Evolutionary conservation across 53 echinoderm and acorn worm species (phyloP).

Genomic region (Holothuria leucospilota): DNA sequence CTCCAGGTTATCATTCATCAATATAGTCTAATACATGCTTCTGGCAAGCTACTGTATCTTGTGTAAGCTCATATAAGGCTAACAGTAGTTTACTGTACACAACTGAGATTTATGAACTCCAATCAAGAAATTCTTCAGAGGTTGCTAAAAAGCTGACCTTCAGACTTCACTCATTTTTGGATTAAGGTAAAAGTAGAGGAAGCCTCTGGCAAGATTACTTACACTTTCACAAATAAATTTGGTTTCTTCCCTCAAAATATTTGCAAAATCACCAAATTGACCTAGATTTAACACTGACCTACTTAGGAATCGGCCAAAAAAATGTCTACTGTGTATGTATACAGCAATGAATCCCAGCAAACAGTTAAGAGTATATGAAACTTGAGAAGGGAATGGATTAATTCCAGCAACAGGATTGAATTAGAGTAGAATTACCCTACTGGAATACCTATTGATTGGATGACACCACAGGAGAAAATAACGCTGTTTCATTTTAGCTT

Average conservation of each 20-base stretch:
- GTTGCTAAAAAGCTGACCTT: slow-evolving; percentile 1
- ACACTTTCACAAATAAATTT: slow-evolving; percentile 19
- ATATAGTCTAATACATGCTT: too few relatives aligned
- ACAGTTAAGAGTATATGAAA: too few relatives aligned
- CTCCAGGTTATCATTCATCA: too few relatives aligned
- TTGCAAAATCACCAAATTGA: slow-evolving; percentile 19
- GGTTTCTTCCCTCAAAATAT: neutral
- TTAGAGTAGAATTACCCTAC: slow-evolving; percentile 35
- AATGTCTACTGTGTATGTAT: too few relatives aligned
- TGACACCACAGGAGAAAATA: slow-evolving; percentile 10
- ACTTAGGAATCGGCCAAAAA: neutral
- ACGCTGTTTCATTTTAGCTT: slow-evolving; percentile 13
- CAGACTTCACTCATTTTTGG: neutral
- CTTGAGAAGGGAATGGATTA: slow-evolving; percentile 15
- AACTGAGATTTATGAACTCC: neutral
- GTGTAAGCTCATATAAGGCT: too few relatives aligned
- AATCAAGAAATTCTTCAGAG: neutral
- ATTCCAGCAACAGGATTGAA: slow-evolving; percentile 18
- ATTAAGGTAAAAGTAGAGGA: too few relatives aligned
- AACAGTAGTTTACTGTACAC: neutral
- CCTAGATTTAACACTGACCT: slow-evolving; percentile 3
- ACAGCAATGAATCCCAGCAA: too few relatives aligned
- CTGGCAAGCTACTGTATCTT: too few relatives aligned
- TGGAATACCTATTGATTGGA: slow-evolving; percentile 33
- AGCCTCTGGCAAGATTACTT: neutral